Conservation (phyloP, 2,113 vertebrate genomes). For the Girardinichthys multiradiatus region DNA sequence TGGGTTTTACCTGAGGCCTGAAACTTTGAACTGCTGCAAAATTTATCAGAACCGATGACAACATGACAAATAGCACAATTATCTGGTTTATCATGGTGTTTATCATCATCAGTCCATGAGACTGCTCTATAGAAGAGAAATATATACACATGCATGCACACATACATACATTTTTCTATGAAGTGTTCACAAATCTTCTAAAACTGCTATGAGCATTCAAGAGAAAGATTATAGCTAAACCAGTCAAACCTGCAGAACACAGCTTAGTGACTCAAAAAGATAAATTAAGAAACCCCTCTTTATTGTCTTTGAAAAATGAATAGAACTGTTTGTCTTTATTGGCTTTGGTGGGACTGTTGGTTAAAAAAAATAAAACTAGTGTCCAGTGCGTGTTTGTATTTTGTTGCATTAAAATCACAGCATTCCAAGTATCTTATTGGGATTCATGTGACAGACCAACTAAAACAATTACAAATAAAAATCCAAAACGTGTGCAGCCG, state of each 20-base stretch:
- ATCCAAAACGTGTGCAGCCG: too few species aligned
- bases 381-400: too few species aligned
- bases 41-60: conserved; percentile 58
- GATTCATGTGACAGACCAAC: too few species aligned
- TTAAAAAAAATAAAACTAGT: too few species aligned
- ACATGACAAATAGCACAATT: conserved; percentile 70
- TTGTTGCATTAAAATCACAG: too few species aligned
- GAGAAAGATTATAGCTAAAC: background rate
- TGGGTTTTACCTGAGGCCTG: conserved; percentile 39
- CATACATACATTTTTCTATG: background rate
- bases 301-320: background rate
- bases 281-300: background rate
- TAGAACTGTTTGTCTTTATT: too few species aligned
- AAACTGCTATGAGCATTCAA: conserved; percentile 1
- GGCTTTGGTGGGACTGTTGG: too few species aligned
- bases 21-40: conserved; percentile 48
- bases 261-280: background rate
- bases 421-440: too few species aligned
- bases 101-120: conserved; percentile 45
- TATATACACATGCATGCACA: conserved; percentile 3
- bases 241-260: background rate
- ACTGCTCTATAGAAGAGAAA: conserved; percentile 38
- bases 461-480: too few species aligned
- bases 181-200: conserved; percentile 33
- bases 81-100: conserved; percentile 57